Base-by-base conservation (phyloP, 2,888 invertebrate genomes). In the Lottia gigantea region DNA sequence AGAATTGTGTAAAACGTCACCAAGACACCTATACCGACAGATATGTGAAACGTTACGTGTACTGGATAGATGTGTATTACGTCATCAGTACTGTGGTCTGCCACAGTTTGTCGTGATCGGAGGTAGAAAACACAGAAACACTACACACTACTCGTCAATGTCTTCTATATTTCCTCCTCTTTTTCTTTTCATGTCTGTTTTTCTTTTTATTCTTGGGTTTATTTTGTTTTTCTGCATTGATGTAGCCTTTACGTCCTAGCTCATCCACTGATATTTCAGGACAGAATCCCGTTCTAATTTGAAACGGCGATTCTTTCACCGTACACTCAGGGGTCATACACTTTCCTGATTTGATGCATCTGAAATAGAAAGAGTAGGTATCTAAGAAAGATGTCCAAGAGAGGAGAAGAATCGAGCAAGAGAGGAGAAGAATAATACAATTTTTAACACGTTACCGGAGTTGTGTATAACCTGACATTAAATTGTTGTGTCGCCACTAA, bases 291-390 rank as follows among this genome's bases (percentile, higher is more conserved):
- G 66, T 66, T 19, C 68, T 66, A 16, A 76, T 65, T 65, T 74
- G 65, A n/a, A 76, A 74, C 23, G 19, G 2, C 12, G 19, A 19
- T 25, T 64, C 66, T 23, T 74, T 74, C 14, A 67, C 46, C 14
- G 67, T 47, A 23, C 76, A 76, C 7, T 45, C 55, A 14, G 76
- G 76, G 14, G 23, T 47, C 16, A 65, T 67, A 47, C 76, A 76
- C 26, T 62, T 49, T 15, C 72, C 69, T 6, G 61, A 46, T 64
- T 76, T 76, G 49, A 76, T 76, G 62, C 76, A 76, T 25, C 76
- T 76, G 76, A 14, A 68, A 65, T 25, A 15, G 23, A n/a, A 61
- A 16, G n/a, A 64, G 16, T 63, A 40, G 1, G 40, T 8, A 40
- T 40, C 11, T 8, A 40, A 31, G 31, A 31, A 31, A n/a, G 31